phyloP scores from a whole-genome alignment of 2,797 vertebrate species.

The Momotus momota region DNA sequence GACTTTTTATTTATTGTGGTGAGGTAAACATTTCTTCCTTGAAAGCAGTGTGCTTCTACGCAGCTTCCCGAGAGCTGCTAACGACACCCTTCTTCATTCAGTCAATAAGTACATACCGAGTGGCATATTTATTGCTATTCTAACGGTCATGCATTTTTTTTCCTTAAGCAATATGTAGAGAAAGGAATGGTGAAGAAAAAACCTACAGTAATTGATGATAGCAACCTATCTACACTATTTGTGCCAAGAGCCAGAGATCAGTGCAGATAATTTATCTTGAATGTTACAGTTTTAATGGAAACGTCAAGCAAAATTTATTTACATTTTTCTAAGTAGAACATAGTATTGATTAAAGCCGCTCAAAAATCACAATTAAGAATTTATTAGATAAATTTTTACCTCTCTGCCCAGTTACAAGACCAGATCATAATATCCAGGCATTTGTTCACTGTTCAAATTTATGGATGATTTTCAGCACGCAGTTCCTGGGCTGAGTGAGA shows the following conservation, averaged over 20 bases:
- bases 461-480: background rate
- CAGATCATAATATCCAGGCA: conserved; percentile 7
- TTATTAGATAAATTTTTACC: conserved; percentile 51
- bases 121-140: conserved; percentile 14
- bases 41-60: background rate
- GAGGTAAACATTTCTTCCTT: conserved; percentile 50
- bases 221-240: background rate
- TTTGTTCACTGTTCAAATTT: conserved; percentile 17
- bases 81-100: background rate
- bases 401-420: conserved; percentile 21
- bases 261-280: conserved; percentile 23
- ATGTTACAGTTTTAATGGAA: conserved; percentile 31
- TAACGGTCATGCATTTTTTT: background rate
- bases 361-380: conserved; percentile 45
- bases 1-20: background rate
- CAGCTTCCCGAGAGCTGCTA: background rate
- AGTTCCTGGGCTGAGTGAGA: background rate
- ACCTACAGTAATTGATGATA: conserved; percentile 4
- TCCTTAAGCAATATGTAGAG: background rate
- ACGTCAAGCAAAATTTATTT: conserved; percentile 44
- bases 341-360: background rate
- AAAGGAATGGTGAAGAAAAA: conserved; percentile 36
- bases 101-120: background rate
- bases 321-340: conserved; percentile 26
- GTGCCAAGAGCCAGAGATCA: conserved; percentile 12